Evolutionary conservation across 2,113 vertebrate genomes (phyloP), one percentile per base, ranked within the genome.

Genomic region (Anas platyrhynchos): DNA sequence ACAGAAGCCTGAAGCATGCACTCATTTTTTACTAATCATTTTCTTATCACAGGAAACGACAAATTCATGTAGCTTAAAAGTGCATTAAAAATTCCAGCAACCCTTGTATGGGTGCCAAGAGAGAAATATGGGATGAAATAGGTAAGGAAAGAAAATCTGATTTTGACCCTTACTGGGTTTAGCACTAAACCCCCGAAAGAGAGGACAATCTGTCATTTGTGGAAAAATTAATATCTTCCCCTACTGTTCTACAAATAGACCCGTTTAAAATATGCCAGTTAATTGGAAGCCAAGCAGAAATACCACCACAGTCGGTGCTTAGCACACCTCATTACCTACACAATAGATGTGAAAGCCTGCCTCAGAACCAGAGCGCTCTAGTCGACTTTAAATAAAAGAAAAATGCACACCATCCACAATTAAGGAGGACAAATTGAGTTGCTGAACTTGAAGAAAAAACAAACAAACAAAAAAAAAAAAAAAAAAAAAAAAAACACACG

Each of bases 21-120:
- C 68, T 93, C 2, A 54, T 43, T 75, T 94, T 61, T 80, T 67
- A 81, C 17, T n/a, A 66, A 38, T 92, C 75, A 23, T 88, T 77
- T 91, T 83, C 63, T 58, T 77, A 5, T 48, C 32, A 13, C 9
- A 76, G 26, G 34, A 61, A 95, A 82, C 17, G 46, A 77, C 17
- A 8, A 21, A 58, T 65, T 81, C n/a, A 66, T 9, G 16, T 55
- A 81, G 46, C 52, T 90, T 74, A 67, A 77, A 80, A 86, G 41
- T 22, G 65, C 13, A 52, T n/a, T 50, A 50, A 74, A 76, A 69
- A 20, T 13, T 12, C n/a, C 46, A 79, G 34, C 29, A 84, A 34
- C 46, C 26, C 84, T 83, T 36, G 50, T 7, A 46, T 3, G 11
- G 9, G 9, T 54, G 41, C 18, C 21, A 73, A 65, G 38, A 87